These are phyloP conservation scores for Oxytorus armatus DNA, from an alignment of 2,888 invertebrate genomes.

Conservation along the genomic window DNA sequence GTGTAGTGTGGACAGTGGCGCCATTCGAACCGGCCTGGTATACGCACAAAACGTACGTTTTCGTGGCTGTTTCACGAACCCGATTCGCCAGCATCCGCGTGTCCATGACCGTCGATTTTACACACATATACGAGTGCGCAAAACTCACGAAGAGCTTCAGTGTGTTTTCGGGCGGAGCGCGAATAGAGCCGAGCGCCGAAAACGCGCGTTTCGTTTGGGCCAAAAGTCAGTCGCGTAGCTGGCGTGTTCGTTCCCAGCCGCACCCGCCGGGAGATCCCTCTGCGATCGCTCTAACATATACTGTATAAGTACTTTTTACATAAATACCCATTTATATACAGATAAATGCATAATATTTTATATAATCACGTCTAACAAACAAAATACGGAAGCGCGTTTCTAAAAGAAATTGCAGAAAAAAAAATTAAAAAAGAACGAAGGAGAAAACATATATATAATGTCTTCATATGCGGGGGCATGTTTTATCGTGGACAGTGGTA, in stretches of 20 bases:
- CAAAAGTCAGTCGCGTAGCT: constrained; percentile 64
- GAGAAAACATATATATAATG: constrained; percentile 30
- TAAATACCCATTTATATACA: not conserved
- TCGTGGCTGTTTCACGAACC: constrained; percentile 51
- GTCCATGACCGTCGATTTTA: constrained; percentile 58
- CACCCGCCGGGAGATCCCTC: constrained; percentile 61
- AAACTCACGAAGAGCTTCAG: constrained; percentile 6
- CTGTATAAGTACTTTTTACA: not conserved
- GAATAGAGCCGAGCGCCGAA: constrained; percentile 51
- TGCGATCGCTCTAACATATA: constrained; percentile 12
- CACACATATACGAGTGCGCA: constrained; percentile 2
- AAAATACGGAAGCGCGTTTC: not conserved
- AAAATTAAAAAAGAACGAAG: constrained; percentile 5
- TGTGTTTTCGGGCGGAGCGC: constrained; percentile 46
- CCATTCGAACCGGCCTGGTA: constrained; percentile 55
- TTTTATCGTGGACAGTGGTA: constrained; percentile 57
- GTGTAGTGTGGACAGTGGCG: constrained; percentile 52
- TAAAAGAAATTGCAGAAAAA: not conserved
- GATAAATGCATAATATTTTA: not conserved
- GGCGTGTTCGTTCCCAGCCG: constrained; percentile 65
- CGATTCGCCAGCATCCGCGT: constrained; percentile 58
- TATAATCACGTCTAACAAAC: not conserved
- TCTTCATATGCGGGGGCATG: constrained; percentile 51
- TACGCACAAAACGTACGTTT: not conserved
- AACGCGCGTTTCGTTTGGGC: constrained; percentile 60